These are phyloP conservation scores for Rhizomys pruinosus DNA, from an alignment of 2,113 vertebrate genomes.

Conservation along the genomic window DNA sequence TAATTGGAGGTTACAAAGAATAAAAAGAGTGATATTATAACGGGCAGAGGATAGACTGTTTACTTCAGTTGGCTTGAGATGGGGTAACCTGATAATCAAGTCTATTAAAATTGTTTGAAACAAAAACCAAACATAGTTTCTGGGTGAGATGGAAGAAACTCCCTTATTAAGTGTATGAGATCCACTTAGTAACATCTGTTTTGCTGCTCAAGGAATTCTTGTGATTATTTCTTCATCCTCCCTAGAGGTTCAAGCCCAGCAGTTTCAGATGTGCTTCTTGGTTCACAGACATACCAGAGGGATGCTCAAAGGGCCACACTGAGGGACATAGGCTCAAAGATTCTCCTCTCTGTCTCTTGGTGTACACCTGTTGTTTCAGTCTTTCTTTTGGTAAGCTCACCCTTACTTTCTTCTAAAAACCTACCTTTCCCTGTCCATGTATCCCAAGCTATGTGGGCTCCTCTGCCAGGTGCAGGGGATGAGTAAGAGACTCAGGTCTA, in stretches of 20 bases:
- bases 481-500: not conserved
- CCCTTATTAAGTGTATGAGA: constrained; percentile 17
- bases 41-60: not conserved
- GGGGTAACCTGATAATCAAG: not conserved
- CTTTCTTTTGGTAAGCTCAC: not conserved
- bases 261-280: not conserved
- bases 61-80: constrained; percentile 1
- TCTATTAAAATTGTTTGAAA: constrained; percentile 61
- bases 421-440: not conserved
- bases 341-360: not conserved
- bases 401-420: constrained; percentile 14
- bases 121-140: constrained; percentile 55
- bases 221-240: constrained; percentile 38
- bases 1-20: not conserved
- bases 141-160: constrained; percentile 52
- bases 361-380: not conserved
- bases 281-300: not conserved
- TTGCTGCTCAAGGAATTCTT: constrained; percentile 41
- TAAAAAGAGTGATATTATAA: not conserved
- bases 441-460: not conserved
- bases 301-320: not conserved
- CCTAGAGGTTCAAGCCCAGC: not conserved
- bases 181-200: constrained; percentile 43
- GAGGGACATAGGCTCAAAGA: not conserved
- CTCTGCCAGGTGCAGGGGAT: not conserved